These are phyloP conservation scores for Drosophila rhopaloa DNA, from an alignment of 1,140 invertebrate genomes.

Conservation along the genomic window DNA sequence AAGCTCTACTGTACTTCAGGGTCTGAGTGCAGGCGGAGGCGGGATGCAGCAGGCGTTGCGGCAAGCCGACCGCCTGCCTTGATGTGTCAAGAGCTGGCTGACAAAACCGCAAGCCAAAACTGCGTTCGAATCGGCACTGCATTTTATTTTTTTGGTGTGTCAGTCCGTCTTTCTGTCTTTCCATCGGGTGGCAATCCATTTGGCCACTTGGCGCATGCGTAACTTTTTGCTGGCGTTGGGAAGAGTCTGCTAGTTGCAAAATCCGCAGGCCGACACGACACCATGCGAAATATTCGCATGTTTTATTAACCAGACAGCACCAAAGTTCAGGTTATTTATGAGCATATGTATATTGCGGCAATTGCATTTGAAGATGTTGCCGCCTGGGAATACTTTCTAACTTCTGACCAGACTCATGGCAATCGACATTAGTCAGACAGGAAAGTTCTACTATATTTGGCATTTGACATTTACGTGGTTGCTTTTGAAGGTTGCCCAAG, in stretches of 20 bases:
- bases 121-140: conserved; percentile 52
- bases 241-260: conserved; percentile 45
- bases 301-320: conserved; percentile 33
- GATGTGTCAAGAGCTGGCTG: conserved; percentile 61
- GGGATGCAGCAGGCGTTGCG: conserved; percentile 16
- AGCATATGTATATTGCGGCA: conserved; percentile 14
- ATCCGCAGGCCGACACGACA: conserved; percentile 34
- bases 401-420: neutral
- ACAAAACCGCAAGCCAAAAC: conserved; percentile 57
- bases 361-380: conserved; percentile 15
- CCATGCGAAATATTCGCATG: conserved; percentile 40
- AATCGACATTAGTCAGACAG: conserved; percentile 21
- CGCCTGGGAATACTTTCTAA: conserved; percentile 43
- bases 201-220: conserved; percentile 59
- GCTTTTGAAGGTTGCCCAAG: conserved; percentile 68
- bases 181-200: conserved; percentile 24
- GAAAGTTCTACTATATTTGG: conserved; percentile 63
- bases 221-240: conserved; percentile 28
- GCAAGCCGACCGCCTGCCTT: conserved; percentile 51
- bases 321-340: conserved; percentile 62
- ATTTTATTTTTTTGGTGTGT: conserved; percentile 57
- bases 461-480: conserved; percentile 63
- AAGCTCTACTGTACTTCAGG: conserved; percentile 1
- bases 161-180: conserved; percentile 5
- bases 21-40: conserved; percentile 18